phyloP scores from a whole-genome alignment of 2,888 invertebrate species.

The Mactromeris polynyma region DNA sequence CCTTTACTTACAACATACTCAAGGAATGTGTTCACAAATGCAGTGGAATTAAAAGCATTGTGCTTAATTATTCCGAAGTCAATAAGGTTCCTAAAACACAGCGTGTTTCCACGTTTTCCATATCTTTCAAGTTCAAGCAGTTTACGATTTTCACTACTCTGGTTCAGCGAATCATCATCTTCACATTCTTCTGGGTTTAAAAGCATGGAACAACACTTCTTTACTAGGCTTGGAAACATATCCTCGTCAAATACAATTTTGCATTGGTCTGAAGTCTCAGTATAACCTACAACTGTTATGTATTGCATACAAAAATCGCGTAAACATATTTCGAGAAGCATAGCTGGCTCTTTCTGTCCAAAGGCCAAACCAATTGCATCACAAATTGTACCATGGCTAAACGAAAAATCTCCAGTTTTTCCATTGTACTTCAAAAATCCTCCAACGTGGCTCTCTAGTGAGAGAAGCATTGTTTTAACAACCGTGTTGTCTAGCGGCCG shows the following conservation, averaged over 20 bases:
- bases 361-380: constrained; percentile 55
- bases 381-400: constrained; percentile 50
- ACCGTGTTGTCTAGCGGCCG: constrained; percentile 6
- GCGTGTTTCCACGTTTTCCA: not conserved
- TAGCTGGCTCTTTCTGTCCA: constrained; percentile 21
- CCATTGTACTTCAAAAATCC: constrained; percentile 28
- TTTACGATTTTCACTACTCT: not conserved
- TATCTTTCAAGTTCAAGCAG: not conserved
- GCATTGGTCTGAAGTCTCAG: not conserved
- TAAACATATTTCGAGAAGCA: constrained; percentile 37
- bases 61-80: constrained; percentile 44
- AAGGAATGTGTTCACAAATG: constrained; percentile 22
- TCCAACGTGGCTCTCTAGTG: constrained; percentile 34
- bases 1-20: not conserved
- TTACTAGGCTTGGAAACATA: not conserved
- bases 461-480: constrained; percentile 18
- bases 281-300: not conserved
- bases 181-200: not conserved
- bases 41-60: constrained; percentile 20
- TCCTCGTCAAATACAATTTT: not conserved
- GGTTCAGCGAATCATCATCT: not conserved
- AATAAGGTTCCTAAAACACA: not conserved
- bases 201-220: not conserved
- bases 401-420: constrained; percentile 27
- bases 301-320: constrained; percentile 45